Percentiles rank a stretch among this genome's conserved stretches.
Evolutionary conservation across 2,797 vertebrate species (phyloP).

Genomic region (Podarcis lilfordi): DNA sequence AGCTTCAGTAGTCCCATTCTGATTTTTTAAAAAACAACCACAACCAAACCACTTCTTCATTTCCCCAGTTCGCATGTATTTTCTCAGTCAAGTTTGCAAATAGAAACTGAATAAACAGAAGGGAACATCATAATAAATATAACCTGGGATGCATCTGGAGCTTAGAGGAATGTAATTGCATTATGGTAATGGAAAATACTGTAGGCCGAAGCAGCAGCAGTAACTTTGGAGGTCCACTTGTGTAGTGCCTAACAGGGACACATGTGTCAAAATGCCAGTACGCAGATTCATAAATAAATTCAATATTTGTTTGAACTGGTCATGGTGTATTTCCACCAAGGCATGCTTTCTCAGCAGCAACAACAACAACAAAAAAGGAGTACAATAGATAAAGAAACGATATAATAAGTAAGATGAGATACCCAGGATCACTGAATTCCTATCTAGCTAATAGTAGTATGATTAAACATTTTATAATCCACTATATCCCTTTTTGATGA

Average conservation of each 20-base stretch:
- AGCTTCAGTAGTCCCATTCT: conserved; percentile 45
- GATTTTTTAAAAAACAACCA: background rate
- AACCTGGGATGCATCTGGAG: conserved; percentile 52
- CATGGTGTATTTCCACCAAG: conserved; percentile 21
- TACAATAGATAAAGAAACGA: background rate
- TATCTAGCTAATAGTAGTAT: no score
- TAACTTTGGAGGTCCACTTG: conserved; percentile 58
- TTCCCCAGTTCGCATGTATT: conserved; percentile 39
- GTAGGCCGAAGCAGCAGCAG: conserved; percentile 55
- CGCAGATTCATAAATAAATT: conserved; percentile 44
- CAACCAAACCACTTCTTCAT: background rate
- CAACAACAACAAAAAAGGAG: background rate
- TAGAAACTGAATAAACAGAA: conserved; percentile 59
- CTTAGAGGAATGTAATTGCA: conserved; percentile 61
- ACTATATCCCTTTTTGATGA: no score
- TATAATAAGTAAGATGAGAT: background rate
- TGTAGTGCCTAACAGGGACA: conserved; percentile 52
- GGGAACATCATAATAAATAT: conserved; percentile 58
- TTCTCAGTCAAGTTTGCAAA: conserved; percentile 33
- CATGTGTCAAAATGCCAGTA: conserved; percentile 44
- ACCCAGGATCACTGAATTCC: background rate
- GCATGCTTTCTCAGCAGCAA: background rate
- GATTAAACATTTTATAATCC: no score
- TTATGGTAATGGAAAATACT: conserved; percentile 62
- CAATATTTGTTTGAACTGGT: background rate